phyloP scores from a whole-genome alignment of 2,888 invertebrate species.

The Limenitis camilla region DNA sequence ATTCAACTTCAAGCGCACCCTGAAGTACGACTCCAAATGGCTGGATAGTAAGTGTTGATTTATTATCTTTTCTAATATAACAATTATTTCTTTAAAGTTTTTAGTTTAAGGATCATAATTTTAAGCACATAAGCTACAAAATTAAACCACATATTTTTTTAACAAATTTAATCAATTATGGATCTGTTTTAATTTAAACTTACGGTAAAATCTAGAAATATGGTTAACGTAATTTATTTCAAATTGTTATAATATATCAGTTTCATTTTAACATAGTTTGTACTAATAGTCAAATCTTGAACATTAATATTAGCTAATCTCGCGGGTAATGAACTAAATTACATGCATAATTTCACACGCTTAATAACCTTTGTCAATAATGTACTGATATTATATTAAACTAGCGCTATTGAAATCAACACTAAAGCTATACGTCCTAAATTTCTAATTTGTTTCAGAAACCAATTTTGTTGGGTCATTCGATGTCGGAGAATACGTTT shows the following conservation, averaged over 20 bases:
- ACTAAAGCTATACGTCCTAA: slow-evolving; percentile 15
- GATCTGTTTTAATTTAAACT: no score
- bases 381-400: not conserved
- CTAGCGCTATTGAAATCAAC: not conserved
- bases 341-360: not conserved
- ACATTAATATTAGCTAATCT: not conserved
- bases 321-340: not conserved
- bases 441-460: slow-evolving; percentile 64
- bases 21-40: slow-evolving; percentile 83
- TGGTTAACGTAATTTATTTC: no score
- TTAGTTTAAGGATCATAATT: no score
- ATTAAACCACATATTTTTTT: no score
- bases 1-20: slow-evolving; percentile 78
- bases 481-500: slow-evolving; percentile 79
- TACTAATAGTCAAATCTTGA: not conserved
- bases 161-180: no score
- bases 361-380: not conserved
- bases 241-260: no score
- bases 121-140: no score
- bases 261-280: not conserved
- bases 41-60: slow-evolving; percentile 76
- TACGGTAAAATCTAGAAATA: no score
- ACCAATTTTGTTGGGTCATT: slow-evolving; percentile 83
- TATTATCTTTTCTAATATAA: not conserved
- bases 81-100: no score